Evolutionary conservation across 2,888 invertebrate species (phyloP), one percentile per base, ranked within the genome.

Genomic region (Tortricodes alternella): DNA sequence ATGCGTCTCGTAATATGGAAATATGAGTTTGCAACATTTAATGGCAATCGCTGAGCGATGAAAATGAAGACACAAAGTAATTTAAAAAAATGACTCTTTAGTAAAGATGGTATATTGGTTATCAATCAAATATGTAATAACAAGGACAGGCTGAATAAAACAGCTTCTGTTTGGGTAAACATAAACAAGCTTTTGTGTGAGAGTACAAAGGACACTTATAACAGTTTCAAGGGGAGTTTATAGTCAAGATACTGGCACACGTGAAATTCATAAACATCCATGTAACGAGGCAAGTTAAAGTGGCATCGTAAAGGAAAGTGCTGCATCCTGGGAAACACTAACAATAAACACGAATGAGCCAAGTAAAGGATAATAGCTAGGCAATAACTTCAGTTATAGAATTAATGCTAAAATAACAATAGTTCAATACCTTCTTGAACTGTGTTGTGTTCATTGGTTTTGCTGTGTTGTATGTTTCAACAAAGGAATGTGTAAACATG

Each of bases 271-370:
- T 44, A 44, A 44, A 44, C 27, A 29, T 29, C 29, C 41, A 18
- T 13, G n/a, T 44, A 44, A 44, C 44, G 44, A 29, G 18, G 18
- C 29, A 29, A 44, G 29, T 44, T 44, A 29, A 29, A 44, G 29
- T n/a, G 9, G n/a, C 16, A 29, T 44, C 44, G 29, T 44, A 44
- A 44, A 29, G 29, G 44, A 29, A 44, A 44, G 44, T 44, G 29
- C 13, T 27, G 29, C 18, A 44, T 29, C 11, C 29, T 18, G 44
- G 18, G 44, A 29, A 44, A 44, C 29, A 34, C 34, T 34, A 44
- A 44, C 44, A 44, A 29, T 44, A 44, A 44, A 44, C 29, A 29
- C 27, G 11, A 44, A 44, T 44, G 44, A 11, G 6, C 29, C 29
- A 44, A 44, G 27, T 29, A 44, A 44, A 44, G 29, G 29, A 44